Evolutionary conservation across 1,140 invertebrate species (phyloP), one percentile per base, ranked within the genome.

Genomic region (Drosophila nigromelanica): DNA sequence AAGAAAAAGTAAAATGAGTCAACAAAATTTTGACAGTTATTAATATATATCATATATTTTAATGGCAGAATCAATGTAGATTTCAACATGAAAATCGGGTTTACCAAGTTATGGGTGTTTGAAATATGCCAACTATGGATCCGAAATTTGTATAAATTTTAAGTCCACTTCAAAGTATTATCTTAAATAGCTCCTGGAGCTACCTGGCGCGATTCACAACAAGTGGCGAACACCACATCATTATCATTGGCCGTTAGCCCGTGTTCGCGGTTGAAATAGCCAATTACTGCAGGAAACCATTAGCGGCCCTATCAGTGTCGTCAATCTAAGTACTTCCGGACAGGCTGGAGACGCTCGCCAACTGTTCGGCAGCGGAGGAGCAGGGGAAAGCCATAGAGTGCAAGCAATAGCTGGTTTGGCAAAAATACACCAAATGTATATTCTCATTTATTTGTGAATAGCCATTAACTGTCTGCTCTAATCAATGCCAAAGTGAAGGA

Each of bases 221-320:
- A 61, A 76, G 69, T 62, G 12, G 7, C 35, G 52, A 37, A 10
- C 37, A 55, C 6, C 39, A 40, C 39, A 58, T 42, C 40, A 43
- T 58, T 58, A 42, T 45, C 42, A 33, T 30, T 14, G 30, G 30
- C 30, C 45, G 45, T 48, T 51, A 35, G 48, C 4, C 21, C 21
- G 14, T 51, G 55, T 58, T 43, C 39, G 39, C 39, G 40, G 55
- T 27, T 58, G 39, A 43, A 58, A 43, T 58, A 43, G 39, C 40
- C 54, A 58, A 58, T 58, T 58, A 58, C 54, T 58, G 54, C 54
- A 58, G 54, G 54, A 58, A 58, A 30, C 54, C 54, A 58, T 58
- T 58, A 58, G 54, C 24, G 54, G 39, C 35, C 24, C 39, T 58
- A 58, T 58, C 55, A 27, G 10, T 58, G 55, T 58, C 55, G 40